Evolutionary conservation across 1,140 invertebrate species (phyloP).

Genomic region (Aphaenogaster floridana): DNA sequence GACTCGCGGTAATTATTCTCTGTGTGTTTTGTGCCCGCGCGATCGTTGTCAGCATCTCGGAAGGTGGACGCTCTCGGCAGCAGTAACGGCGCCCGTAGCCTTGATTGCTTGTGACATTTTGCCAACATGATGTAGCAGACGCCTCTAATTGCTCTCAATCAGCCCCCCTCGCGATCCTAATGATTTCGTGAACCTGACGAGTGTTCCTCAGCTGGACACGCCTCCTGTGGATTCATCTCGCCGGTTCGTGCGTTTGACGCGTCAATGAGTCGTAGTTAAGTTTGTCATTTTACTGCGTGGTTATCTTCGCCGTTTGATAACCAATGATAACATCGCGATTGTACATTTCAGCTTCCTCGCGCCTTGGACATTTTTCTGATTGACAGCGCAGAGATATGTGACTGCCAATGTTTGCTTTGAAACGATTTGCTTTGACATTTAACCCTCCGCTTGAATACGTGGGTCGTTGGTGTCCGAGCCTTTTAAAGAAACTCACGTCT

Average conservation of each 20-base stretch:
- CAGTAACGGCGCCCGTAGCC: conserved; percentile 16
- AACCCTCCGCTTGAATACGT: too few species aligned
- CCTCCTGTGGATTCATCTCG: neutral
- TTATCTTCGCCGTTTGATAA: conserved; percentile 44
- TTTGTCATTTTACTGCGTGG: conserved; percentile 54
- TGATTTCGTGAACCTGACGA: conserved; percentile 27
- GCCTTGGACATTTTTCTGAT: neutral
- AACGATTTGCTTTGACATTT: neutral
- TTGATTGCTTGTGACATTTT: conserved; percentile 78
- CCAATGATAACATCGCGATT: neutral
- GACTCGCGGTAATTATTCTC: conserved; percentile 69
- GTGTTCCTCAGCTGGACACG: too few species aligned
- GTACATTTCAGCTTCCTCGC: neutral
- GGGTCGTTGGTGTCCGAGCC: too few species aligned
- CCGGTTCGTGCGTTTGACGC: neutral
- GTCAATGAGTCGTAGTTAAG: neutral
- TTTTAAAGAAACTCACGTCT: neutral
- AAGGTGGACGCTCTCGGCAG: neutral
- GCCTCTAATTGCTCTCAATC: conserved; percentile 73
- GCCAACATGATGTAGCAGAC: conserved; percentile 78
- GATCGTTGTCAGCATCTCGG: neutral
- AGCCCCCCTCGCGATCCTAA: neutral
- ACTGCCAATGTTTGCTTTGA: neutral
- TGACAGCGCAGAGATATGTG: neutral
- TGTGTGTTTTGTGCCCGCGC: neutral